Evolutionary conservation across 1,140 invertebrate genomes (phyloP).

Genomic region (Ceratina calcarata): DNA sequence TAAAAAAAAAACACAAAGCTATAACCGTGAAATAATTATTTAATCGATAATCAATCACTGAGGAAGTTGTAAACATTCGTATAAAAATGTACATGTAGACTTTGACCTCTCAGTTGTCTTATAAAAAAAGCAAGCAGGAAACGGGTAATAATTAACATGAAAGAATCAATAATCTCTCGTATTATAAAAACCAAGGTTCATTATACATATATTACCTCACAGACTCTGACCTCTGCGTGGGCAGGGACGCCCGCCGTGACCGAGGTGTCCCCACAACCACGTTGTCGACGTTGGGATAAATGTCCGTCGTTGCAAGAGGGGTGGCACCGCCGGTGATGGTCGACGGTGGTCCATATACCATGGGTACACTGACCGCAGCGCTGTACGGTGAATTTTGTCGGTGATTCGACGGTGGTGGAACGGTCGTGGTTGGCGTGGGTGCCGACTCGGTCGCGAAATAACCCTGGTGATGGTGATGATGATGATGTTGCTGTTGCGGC

Average conservation of each 20-base stretch:
- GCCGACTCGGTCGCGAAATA: conserved; percentile 71
- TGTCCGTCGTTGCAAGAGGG: conserved; percentile 71
- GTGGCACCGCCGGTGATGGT: conserved; percentile 58
- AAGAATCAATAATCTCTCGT: neutral
- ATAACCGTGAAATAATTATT: neutral
- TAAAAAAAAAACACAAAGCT: neutral
- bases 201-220: conserved; percentile 80
- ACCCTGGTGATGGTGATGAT: conserved; percentile 61
- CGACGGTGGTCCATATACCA: conserved; percentile 72
- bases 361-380: conserved; percentile 63
- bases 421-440: conserved; percentile 62
- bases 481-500: conserved; percentile 58
- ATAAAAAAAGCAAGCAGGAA: neutral
- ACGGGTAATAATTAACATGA: neutral
- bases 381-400: conserved; percentile 69
- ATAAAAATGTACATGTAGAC: neutral
- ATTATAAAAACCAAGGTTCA: neutral
- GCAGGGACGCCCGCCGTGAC: conserved; percentile 86
- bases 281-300: conserved; percentile 82
- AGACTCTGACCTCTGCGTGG: conserved; percentile 88
- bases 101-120: neutral
- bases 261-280: conserved; percentile 81
- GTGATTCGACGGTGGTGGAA: conserved; percentile 63
- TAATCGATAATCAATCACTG: neutral
- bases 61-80: neutral